A percentile compares a stretch with the other conserved stretches of the same genome.
Evolutionary conservation across 2,797 vertebrate species (phyloP).

Genomic region (Sciaenops ocellatus): DNA sequence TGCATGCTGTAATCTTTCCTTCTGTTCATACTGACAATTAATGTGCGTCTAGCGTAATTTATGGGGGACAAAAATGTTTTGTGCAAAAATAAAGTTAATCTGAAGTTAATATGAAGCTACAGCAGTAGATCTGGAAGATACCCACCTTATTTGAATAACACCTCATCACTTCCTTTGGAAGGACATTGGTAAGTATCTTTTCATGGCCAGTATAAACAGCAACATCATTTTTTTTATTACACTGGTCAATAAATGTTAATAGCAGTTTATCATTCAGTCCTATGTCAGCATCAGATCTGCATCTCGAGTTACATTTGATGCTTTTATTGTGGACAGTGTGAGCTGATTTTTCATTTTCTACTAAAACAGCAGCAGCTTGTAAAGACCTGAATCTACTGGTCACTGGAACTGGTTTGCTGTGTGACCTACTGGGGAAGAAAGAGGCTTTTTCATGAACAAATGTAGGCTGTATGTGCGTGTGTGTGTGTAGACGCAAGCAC

Average conservation of each 20-base stretch:
- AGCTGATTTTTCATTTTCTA: conserved; percentile 21
- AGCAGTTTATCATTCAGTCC: not conserved
- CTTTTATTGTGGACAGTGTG: not conserved
- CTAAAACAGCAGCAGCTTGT: conserved; percentile 21
- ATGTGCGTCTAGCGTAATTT: no score
- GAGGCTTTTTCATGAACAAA: conserved; percentile 45
- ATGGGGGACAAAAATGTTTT: no score
- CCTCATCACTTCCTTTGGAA: not conserved
- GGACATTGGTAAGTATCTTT: not conserved
- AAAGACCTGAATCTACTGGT: conserved; percentile 56
- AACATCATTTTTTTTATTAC: not conserved
- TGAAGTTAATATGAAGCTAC: not conserved
- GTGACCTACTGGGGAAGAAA: conserved; percentile 59
- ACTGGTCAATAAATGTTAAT: not conserved
- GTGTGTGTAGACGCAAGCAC: conserved; percentile 21
- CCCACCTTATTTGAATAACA: no score
- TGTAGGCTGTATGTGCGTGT: conserved; percentile 15
- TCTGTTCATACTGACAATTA: not conserved
- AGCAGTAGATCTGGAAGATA: no score
- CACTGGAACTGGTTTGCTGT: conserved; percentile 41
- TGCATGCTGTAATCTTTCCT: no score
- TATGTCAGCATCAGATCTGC: not conserved
- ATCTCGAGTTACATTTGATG: not conserved
- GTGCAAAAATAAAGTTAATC: not conserved
- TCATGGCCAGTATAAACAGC: no score